phyloP scores from a whole-genome alignment of 2,888 invertebrate species.

The Coleophora flavipennella region DNA sequence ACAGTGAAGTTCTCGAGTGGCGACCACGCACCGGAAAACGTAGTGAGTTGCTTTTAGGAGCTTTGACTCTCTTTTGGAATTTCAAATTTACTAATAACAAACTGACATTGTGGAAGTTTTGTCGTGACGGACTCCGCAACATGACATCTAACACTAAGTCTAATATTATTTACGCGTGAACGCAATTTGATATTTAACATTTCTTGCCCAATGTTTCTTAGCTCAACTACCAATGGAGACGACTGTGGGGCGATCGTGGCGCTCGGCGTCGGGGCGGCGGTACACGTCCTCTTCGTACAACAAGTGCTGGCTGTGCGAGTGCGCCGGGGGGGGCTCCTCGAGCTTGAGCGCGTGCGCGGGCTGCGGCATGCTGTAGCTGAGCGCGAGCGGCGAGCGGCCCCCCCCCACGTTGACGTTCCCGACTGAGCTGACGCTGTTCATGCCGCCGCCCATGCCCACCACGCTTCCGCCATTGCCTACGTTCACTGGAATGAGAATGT shows the following conservation, averaged over 20 bases:
- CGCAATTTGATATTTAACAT: no score
- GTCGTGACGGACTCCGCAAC: no score
- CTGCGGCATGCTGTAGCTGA: constrained; percentile 47
- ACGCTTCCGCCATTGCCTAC: constrained; percentile 12
- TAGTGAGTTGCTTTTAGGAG: no score
- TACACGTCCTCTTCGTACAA: constrained; percentile 38
- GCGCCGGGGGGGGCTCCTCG: constrained; percentile 47
- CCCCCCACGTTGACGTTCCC: constrained; percentile 15
- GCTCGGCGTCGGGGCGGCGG: constrained; percentile 36
- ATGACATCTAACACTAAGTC: no score
- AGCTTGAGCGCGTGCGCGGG: constrained; percentile 44
- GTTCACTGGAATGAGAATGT: constrained; percentile 17
- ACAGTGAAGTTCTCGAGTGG: no score
- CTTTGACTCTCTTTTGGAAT: no score
- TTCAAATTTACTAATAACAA: no score
- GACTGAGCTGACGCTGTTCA: constrained; percentile 17
- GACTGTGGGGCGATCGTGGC: constrained; percentile 66
- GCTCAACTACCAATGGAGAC: constrained; percentile 67
- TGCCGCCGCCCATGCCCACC: constrained; percentile 18
- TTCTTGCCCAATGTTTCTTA: constrained; percentile 17
- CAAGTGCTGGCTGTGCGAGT: constrained; percentile 22
- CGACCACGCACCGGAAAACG: no score
- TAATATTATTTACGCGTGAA: no score
- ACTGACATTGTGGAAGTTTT: no score
- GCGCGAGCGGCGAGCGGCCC: constrained; percentile 34